Conservation (phyloP, 64 coral and sea anemone species). For the Stichodactyla mertensii region DNA sequence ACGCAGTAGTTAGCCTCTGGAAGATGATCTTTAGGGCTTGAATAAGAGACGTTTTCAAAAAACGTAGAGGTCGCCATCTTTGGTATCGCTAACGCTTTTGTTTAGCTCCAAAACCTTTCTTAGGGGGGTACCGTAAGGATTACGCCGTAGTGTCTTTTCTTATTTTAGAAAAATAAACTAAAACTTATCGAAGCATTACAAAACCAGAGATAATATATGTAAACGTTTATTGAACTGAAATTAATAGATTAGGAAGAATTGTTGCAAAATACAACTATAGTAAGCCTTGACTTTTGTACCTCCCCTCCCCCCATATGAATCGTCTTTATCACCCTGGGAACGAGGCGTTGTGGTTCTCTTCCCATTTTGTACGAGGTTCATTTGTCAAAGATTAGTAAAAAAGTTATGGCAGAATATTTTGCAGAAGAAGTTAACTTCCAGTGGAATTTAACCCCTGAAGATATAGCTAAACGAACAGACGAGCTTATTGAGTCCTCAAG, state of each 20-base stretch:
- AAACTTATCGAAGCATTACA: too few species aligned
- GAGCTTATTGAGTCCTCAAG: slow-evolving; percentile 62
- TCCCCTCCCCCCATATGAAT: neutral
- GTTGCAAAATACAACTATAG: neutral
- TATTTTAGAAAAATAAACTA: too few species aligned
- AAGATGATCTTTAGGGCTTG: slow-evolving; percentile 37
- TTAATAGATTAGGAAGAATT: neutral
- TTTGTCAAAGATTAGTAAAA: neutral
- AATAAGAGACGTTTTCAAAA: slow-evolving; percentile 13
- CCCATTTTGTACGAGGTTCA: neutral
- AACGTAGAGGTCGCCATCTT: slow-evolving; percentile 18
- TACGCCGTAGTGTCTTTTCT: neutral
- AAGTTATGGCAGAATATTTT: neutral
- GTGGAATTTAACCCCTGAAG: slow-evolving; percentile 81
- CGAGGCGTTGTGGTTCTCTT: neutral
- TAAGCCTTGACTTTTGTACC: neutral
- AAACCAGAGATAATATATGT: too few species aligned
- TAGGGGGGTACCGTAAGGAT: neutral
- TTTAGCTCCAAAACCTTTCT: neutral
- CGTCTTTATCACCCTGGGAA: neutral
- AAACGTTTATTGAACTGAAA: neutral
- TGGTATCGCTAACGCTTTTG: neutral
- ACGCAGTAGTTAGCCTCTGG: slow-evolving; percentile 82
- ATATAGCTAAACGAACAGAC: slow-evolving; percentile 66
- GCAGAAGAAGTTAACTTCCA: slow-evolving; percentile 49